Conservation (phyloP, 2,113 vertebrate genomes). For the Platanista minor region DNA sequence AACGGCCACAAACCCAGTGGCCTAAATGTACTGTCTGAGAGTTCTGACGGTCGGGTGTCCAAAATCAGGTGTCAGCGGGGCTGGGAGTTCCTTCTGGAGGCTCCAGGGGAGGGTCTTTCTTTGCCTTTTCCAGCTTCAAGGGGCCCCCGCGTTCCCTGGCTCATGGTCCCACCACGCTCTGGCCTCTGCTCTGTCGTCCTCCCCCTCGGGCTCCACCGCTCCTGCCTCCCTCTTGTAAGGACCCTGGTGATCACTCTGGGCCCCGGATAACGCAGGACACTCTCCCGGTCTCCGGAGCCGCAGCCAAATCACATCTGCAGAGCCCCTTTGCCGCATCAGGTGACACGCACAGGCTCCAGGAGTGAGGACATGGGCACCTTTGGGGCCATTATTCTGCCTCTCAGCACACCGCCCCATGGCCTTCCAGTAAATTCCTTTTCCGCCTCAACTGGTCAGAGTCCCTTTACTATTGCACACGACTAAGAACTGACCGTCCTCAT, state of each 20-base stretch:
- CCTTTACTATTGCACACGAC: not conserved
- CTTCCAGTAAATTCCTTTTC: not conserved
- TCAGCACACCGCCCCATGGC: not conserved
- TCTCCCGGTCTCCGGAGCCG: rapidly evolving
- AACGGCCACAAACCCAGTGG: not conserved
- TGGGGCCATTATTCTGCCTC: not conserved
- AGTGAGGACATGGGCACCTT: rapidly evolving
- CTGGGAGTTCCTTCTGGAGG: not conserved
- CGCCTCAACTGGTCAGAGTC: not conserved
- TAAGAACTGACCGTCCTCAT: not conserved
- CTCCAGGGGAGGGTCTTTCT: not conserved
- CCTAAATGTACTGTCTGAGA: too few species aligned
- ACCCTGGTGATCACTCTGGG: not conserved
- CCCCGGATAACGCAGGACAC: rapidly evolving
- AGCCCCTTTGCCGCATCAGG: not conserved
- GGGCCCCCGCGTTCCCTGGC: not conserved
- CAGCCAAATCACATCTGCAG: not conserved
- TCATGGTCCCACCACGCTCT: rapidly evolving
- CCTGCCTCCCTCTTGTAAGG: not conserved
- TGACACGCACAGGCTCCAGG: too few species aligned
- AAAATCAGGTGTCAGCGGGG: not conserved
- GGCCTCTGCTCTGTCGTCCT: rapidly evolving
- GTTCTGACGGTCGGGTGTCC: too few species aligned
- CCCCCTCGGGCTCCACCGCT: not conserved
- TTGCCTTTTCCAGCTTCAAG: not conserved